Conservation (phyloP, 2,797 vertebrate species). For the Lophura swinhoii region DNA sequence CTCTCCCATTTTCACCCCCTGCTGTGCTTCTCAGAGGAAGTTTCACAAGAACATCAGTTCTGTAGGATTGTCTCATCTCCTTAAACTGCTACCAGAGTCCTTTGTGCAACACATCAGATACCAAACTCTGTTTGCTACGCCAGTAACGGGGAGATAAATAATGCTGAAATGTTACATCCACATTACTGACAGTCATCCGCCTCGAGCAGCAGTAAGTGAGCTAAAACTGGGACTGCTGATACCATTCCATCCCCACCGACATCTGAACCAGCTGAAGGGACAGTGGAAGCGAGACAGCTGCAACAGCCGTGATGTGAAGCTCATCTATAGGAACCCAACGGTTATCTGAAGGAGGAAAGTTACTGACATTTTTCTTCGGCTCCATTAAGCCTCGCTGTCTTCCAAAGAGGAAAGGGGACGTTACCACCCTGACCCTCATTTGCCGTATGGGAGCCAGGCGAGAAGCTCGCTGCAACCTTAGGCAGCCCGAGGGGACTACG, state of each 20-base stretch:
- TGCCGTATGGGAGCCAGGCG: background rate
- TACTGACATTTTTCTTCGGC: conserved; percentile 29
- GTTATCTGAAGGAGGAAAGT: conserved; percentile 34
- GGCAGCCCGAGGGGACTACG: background rate
- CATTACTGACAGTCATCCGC: background rate
- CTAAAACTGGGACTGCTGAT: background rate
- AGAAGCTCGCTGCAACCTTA: background rate
- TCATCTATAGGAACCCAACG: background rate
- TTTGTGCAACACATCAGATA: accelerated
- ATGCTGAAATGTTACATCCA: background rate
- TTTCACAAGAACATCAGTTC: background rate
- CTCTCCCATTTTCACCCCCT: background rate
- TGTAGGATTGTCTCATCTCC: background rate
- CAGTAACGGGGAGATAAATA: background rate
- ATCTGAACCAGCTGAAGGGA: conserved; percentile 15
- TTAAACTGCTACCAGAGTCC: background rate
- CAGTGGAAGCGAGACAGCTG: conserved; percentile 10
- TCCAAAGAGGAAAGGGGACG: background rate
- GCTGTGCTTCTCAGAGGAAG: background rate
- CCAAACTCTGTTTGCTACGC: background rate
- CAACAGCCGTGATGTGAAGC: background rate
- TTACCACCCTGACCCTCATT: background rate
- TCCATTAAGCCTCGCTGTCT: background rate
- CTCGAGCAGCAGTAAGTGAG: background rate
- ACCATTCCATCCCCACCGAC: background rate